These are phyloP conservation scores for Plagodis dolabraria DNA, from an alignment of 2,888 invertebrate genomes.

Conservation along the genomic window DNA sequence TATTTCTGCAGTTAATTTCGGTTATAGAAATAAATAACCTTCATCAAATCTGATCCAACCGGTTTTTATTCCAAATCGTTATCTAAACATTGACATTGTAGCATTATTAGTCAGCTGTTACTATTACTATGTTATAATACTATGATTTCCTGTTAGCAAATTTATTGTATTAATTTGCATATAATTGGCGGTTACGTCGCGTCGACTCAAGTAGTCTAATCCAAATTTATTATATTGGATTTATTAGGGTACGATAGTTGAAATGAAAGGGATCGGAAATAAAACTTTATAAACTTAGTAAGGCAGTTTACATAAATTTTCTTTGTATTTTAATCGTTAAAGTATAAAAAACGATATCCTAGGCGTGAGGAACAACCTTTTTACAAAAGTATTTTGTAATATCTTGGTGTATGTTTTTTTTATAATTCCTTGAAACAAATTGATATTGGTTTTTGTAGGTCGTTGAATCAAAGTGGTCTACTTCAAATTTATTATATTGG, in stretches of 20 bases:
- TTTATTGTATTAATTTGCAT: conserved; percentile 25
- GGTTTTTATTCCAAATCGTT: conserved; percentile 4
- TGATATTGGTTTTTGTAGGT: no score
- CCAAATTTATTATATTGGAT: conserved; percentile 18
- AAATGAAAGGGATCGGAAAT: no score
- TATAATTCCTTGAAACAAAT: no score
- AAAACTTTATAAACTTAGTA: no score
- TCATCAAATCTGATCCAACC: conserved; percentile 1
- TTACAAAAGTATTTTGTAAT: no score
- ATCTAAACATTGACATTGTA: conserved; percentile 22
- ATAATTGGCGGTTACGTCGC: conserved; percentile 24
- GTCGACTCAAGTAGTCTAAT: conserved; percentile 10
- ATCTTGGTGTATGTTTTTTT: no score
- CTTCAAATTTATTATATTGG: conserved; percentile 19
- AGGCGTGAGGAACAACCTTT: no score
- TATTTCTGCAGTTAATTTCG: no score
- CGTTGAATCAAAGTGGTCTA: conserved; percentile 11
- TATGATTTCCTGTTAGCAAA: conserved; percentile 27
- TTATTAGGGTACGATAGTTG: background rate
- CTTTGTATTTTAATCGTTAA: no score
- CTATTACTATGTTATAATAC: conserved; percentile 8
- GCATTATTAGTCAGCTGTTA: conserved; percentile 16
- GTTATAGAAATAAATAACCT: background rate
- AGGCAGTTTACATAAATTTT: no score
- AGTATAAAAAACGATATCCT: no score